Conservation (phyloP, 2,113 vertebrate genomes). For the Melanerpes formicivorus region DNA sequence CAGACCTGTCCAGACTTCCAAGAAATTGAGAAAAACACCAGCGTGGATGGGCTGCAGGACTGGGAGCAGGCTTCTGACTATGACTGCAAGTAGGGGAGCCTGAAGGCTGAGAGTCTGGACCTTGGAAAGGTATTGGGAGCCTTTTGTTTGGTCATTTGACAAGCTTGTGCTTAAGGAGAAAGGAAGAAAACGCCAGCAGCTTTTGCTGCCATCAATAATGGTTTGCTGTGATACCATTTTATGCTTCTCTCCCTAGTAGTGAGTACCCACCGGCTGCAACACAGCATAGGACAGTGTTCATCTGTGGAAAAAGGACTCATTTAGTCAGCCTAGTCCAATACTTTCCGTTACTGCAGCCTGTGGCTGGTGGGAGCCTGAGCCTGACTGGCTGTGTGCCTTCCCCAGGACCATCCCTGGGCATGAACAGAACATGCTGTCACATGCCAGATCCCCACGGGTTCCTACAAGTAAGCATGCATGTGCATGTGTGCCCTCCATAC, state of each 20-base stretch:
- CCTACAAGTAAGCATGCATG: too few relatives aligned
- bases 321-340: not conserved
- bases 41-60: not conserved
- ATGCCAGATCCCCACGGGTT: fast-evolving
- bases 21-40: constrained; percentile 15
- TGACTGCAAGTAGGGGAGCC: not conserved
- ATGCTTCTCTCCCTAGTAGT: not conserved
- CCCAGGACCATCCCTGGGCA: fast-evolving
- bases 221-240: not conserved
- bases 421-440: not conserved
- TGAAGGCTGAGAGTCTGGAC: not conserved
- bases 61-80: not conserved
- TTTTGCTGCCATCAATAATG: not conserved
- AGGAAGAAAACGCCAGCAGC: not conserved
- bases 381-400: not conserved
- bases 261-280: not conserved
- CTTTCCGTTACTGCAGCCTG: not conserved
- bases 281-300: not conserved
- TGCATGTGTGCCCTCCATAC: not conserved
- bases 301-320: not conserved
- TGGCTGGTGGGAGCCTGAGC: not conserved
- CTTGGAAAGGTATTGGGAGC: not conserved
- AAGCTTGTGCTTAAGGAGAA: not conserved
- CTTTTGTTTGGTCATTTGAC: not conserved
- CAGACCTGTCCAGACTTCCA: constrained; percentile 22